Base-by-base conservation (phyloP, 2,888 invertebrate genomes). In the Drosophila monieri region DNA sequence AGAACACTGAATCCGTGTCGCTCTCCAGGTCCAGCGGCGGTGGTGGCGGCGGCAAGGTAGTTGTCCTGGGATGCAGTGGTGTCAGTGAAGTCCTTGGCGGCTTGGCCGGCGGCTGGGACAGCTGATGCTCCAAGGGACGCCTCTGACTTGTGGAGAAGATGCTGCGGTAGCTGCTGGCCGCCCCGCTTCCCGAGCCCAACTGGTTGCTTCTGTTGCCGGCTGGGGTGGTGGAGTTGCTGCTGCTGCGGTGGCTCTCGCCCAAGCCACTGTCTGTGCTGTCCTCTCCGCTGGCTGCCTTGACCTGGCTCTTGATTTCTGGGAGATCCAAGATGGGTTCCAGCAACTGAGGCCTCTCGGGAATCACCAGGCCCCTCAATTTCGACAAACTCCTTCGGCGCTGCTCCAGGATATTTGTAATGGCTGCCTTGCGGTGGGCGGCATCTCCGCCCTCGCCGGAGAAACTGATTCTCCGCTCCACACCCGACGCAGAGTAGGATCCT, bases 1-100 rank as follows among this genome's bases (percentile, higher is more conserved):
- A 97, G 90, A 97, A 96, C 4, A 97, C 97, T 27, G 97, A 97
- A 91, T 97, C 97, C 85, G 96, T 96, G 90, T 97, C 97, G 72
- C 91, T 91, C 66, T 91, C 91, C 70, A 90, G 90, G 46, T 90
- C 89, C 12, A 70, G 41, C 0, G 53, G 72, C 9, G 64, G 59
- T 14, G 77, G 78, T 6, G 78, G 78, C 5, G 80, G 73, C 6
- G 79, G 80, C 15, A 48, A 14, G 3, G 48, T 30, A 10, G 48
- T 15, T 49, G 23, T 9, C 6, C 60, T 47, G 52, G 60, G 37
- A 85, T 88, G 35, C 44, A 53, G 61, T 18, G 64, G 55, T 37
- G 41, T 64, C 5, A 92, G 81, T 0, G 92, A 92, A 6, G 91
- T 90, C 70, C 91, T 85, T 66, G 91, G 89, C 68, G 92, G 90